Base-by-base conservation (phyloP, 2,797 vertebrate genomes). In the Sandelia bainsii region DNA sequence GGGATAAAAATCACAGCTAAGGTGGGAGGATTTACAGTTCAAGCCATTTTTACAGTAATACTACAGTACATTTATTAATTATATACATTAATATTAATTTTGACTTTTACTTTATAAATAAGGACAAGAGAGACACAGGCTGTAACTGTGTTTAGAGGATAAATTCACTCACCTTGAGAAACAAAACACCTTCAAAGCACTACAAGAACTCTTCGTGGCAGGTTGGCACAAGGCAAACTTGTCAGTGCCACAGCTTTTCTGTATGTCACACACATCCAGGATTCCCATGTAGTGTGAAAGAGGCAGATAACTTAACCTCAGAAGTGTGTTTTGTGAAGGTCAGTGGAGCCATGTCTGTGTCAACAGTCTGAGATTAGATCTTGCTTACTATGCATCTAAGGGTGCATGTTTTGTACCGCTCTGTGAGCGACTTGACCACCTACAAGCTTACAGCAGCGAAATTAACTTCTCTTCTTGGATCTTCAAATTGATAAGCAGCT, bases 311-410 rank as follows among this genome's bases (percentile, higher is more conserved):
- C 20, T 4, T 37, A 42, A 19, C 14, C 34, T 19, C 19, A 52
- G n/a, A n/a, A n/a, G 23, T 50, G 42, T 61, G 40, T 22, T 1
- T 42, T 54, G 2, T 71, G 62, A 62, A 51, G 42, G 39, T 5
- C 34, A 42, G 34, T 19, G 6, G 22, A 59, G 39, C 39, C 3
- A 8, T 0, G 40, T 59, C 5, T 19, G 59, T 80, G 45, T 73
- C 16, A 61, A 77, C 7, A 79, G 44, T 79, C 0, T 0, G 6
- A 72, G 76, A 85, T 82, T 57, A 79, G 5, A 54, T 65, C 32
- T 19, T 40, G 34, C 51, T 49, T 0, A 16, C 61, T 6, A 5
- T 12, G 52, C 9, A 17, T 44, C 62, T 74, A 27, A 45, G 69
- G 12, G 12, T 39, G 53, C 45, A 13, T 8, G 5, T 32, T 1